Evolutionary conservation across 2,113 vertebrate genomes (phyloP).

Genomic region (Danio rerio): GRCz12tu NC_133194.1:22872501-22873000

Average conservation of each 20-base stretch:
- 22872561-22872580: conserved; percentile 89
- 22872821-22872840: too few species aligned
- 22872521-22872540: conserved; percentile 76
- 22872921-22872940: too few species aligned
- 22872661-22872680: conserved; percentile 69
- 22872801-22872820: too few species aligned
- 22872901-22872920: too few species aligned
- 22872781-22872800: too few species aligned
- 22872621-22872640: conserved; percentile 88
- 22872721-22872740: conserved; percentile 55
- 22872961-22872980: too few species aligned
- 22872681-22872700: conserved; percentile 64
- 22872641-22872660: conserved; percentile 90
- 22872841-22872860: too few species aligned
- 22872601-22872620: conserved; percentile 86
- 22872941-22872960: too few species aligned
- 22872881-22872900: too few species aligned
- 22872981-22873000: too few species aligned
- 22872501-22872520: too few species aligned
- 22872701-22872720: conserved; percentile 57
- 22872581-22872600: conserved; percentile 90
- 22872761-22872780: conserved; percentile 39
- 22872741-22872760: conserved; percentile 55
- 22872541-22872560: conserved; percentile 88
- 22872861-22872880: too few species aligned